Evolutionary conservation across 2,113 vertebrate genomes (phyloP).

Genomic region (Pseudorectes ferrugineus): DNA sequence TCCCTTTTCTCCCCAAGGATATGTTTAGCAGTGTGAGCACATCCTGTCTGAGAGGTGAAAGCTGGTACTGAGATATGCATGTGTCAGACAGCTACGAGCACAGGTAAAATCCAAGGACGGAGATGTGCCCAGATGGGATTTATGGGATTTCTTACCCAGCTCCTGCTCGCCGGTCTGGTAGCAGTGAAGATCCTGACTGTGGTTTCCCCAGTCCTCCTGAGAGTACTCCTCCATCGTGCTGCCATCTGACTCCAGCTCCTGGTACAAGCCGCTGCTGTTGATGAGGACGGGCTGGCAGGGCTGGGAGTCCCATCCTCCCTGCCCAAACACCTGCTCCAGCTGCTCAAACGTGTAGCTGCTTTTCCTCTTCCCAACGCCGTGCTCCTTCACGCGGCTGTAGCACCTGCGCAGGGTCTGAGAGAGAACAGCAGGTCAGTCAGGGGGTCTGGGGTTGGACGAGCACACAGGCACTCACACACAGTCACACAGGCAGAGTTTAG

Average conservation of each 20-base stretch:
- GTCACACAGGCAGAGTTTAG: constrained; percentile 19
- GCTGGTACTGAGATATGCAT: accelerated
- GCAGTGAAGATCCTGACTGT: constrained; percentile 88
- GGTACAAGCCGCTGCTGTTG: constrained; percentile 97
- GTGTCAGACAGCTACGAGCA: accelerated
- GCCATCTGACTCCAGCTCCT: constrained; percentile 96
- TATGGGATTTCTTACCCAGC: constrained; percentile 77
- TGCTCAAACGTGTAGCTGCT: constrained; percentile 99
- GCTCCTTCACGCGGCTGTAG: constrained; percentile 98
- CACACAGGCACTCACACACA: constrained; percentile 35
- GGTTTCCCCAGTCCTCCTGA: constrained; percentile 97
- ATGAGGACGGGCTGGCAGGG: constrained; percentile 96
- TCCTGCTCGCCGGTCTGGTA: constrained; percentile 93
- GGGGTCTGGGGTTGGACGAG: neutral
- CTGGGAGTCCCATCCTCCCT: constrained; percentile 97
- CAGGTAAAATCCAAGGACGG: neutral
- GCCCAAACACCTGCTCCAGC: constrained; percentile 98
- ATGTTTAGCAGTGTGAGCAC: accelerated
- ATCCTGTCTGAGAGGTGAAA: accelerated
- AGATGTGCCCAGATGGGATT: neutral
- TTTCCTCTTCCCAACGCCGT: constrained; percentile 95
- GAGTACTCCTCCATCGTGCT: constrained; percentile 97
- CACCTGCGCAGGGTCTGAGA: constrained; percentile 92
- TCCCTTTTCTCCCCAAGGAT: neutral
- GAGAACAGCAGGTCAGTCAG: constrained; percentile 6